Conservation (phyloP, 2,888 invertebrate genomes). For the Chelonus formosanus region DNA sequence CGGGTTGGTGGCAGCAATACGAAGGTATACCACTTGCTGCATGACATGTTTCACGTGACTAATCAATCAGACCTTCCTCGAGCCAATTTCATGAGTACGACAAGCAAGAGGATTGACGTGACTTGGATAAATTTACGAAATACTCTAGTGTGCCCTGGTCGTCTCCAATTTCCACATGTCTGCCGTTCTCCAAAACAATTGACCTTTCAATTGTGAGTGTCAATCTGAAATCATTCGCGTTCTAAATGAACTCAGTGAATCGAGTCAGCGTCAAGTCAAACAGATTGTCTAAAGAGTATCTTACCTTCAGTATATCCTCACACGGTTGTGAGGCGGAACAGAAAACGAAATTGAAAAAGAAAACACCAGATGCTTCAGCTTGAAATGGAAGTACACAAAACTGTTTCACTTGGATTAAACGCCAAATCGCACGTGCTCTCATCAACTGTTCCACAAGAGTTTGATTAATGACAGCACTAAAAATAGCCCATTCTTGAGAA, state of each 20-base stretch:
- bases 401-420: too few relatives aligned
- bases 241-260: not conserved
- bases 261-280: not conserved
- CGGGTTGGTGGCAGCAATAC: slow-evolving; percentile 5
- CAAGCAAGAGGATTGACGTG: slow-evolving; percentile 21
- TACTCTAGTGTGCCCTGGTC: slow-evolving; percentile 6
- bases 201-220: not conserved
- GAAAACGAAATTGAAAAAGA: too few relatives aligned
- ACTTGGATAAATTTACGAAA: slow-evolving; percentile 19
- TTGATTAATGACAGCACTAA: too few relatives aligned
- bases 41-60: slow-evolving; percentile 25
- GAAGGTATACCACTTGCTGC: slow-evolving; percentile 1
- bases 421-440: too few relatives aligned
- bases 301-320: too few relatives aligned
- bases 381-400: too few relatives aligned
- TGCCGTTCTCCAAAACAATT: slow-evolving; percentile 3
- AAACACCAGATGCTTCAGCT: slow-evolving; percentile 6
- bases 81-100: slow-evolving; percentile 20
- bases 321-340: too few relatives aligned
- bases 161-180: slow-evolving; percentile 7
- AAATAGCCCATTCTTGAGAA: too few relatives aligned
- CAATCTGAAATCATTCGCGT: not conserved
- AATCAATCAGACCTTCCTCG: slow-evolving; percentile 22
- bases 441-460: too few relatives aligned
- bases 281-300: not conserved